A percentile compares a stretch with the other conserved stretches of the same genome.
Evolutionary conservation across 2,797 vertebrate species (phyloP).

Genomic region (Pseudocheirus occidentalis): DNA sequence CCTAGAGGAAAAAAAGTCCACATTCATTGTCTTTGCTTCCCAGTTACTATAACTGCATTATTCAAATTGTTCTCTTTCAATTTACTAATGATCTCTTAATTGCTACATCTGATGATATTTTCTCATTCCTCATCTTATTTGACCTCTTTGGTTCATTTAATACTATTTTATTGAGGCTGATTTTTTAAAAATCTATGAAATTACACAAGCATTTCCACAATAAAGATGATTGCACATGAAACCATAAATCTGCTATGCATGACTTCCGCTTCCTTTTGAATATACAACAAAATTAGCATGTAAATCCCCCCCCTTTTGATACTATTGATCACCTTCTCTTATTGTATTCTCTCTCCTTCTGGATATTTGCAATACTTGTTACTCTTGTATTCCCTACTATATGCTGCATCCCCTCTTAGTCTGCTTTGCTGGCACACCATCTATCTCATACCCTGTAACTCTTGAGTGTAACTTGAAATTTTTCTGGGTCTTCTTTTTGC

Average conservation of each 20-base stretch:
- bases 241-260: neutral
- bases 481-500: too few relatives aligned
- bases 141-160: neutral
- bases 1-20: too few relatives aligned
- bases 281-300: neutral
- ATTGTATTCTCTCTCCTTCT: neutral
- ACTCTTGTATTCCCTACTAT: neutral
- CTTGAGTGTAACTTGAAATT: too few relatives aligned
- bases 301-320: accelerated
- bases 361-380: neutral
- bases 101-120: neutral
- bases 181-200: neutral
- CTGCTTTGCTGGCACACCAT: neutral
- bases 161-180: neutral
- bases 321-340: neutral
- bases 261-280: neutral
- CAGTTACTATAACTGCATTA: neutral
- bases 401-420: neutral
- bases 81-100: neutral
- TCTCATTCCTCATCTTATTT: neutral
- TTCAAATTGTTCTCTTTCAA: neutral
- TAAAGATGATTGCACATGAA: too few relatives aligned
- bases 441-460: neutral
- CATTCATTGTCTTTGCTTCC: neutral
- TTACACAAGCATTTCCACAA: neutral